Base-by-base conservation (phyloP, 2,113 vertebrate species). In the Phycodurus eques region DNA sequence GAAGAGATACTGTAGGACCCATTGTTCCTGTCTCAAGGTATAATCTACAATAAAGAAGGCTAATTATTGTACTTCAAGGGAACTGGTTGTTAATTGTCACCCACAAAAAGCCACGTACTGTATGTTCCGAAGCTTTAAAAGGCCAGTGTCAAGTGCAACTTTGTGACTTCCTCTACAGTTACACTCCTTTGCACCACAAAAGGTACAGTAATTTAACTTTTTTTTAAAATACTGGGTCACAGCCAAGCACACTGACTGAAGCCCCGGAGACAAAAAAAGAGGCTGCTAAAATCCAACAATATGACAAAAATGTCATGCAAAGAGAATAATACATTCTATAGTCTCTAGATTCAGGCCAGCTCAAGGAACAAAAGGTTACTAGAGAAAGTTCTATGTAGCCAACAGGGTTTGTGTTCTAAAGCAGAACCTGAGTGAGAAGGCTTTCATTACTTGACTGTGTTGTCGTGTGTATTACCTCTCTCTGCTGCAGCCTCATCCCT, bases 401-500 rank as follows among this genome's bases (percentile, higher is more conserved):
- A 2, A 2, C 7, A 47, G 13, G 35, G 27, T 8, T 8, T 51
- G 39, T 49, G 68, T 49, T 72, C 6, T 67, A 5, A 7, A 74
- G 13, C 67, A 20, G 44, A 44, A 20, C 7, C 56, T 68, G n/a
- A 78, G 49, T 31, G 12, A 68, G 22, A 56, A 8, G 5, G 46
- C 13, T 43, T 39, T 9, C 13, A 33, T 20, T 35, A 7, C 33
- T n/a, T 59, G 57, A 19, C 31, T 42, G 31, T 51, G 43, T 54
- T 33, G 9, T 54, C 17, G 17, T 53, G 9, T 64, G 27, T 9
- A 22, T 22, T 94, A 99, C 97, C 96, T 96, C 89, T 94, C 75
- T 93, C 84, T 66, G 96, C 96, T 72, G 85, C 90, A 0, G 72
- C 92, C 0, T 86, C 91, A 17, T 98, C 88, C 0, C 93, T 91